A percentile compares a stretch with the other conserved stretches of the same genome.
phyloP scores from a whole-genome alignment of 2,888 invertebrate genomes.

The Crematogaster levior region DNA sequence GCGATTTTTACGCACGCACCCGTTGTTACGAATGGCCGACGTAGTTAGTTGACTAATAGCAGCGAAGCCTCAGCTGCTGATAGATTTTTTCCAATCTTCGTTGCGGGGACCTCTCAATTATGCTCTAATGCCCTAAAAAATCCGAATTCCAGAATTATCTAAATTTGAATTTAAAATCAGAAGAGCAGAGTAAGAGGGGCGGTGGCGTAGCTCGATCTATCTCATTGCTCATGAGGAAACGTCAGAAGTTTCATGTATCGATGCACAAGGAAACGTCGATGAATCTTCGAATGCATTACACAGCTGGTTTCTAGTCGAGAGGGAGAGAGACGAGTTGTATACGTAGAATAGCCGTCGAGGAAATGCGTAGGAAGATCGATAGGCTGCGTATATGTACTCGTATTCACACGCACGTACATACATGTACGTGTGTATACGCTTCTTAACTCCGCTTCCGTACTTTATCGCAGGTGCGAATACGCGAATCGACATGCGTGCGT shows the following conservation, averaged over 20 bases:
- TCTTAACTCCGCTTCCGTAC: conserved; percentile 28
- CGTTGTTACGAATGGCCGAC: conserved; percentile 37
- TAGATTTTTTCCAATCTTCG: neutral
- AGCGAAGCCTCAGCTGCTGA: conserved; percentile 14
- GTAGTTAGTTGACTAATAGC: conserved; percentile 42
- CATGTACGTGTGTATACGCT: neutral
- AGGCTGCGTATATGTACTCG: conserved; percentile 12
- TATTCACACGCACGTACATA: neutral
- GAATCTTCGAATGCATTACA: neutral
- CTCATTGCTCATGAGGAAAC: neutral
- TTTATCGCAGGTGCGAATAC: conserved; percentile 71
- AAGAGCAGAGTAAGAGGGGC: neutral
- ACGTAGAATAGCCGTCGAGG: conserved; percentile 27
- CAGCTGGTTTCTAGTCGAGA: neutral
- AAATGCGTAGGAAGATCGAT: conserved; percentile 56
- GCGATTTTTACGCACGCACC: conserved; percentile 50
- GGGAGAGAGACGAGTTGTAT: neutral
- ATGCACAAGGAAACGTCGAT: conserved; percentile 19
- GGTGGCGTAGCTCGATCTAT: neutral
- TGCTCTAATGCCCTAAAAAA: too few relatives aligned
- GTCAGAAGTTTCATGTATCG: conserved; percentile 28
- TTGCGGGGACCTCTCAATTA: too few relatives aligned
- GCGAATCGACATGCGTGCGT: conserved; percentile 47
- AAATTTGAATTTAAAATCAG: too few relatives aligned
- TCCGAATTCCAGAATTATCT: too few relatives aligned